Evolutionary conservation across 53 echinoderm and acorn worm species (phyloP), one percentile per base, ranked within the genome.

Genomic region (Luidia sarsii): DNA sequence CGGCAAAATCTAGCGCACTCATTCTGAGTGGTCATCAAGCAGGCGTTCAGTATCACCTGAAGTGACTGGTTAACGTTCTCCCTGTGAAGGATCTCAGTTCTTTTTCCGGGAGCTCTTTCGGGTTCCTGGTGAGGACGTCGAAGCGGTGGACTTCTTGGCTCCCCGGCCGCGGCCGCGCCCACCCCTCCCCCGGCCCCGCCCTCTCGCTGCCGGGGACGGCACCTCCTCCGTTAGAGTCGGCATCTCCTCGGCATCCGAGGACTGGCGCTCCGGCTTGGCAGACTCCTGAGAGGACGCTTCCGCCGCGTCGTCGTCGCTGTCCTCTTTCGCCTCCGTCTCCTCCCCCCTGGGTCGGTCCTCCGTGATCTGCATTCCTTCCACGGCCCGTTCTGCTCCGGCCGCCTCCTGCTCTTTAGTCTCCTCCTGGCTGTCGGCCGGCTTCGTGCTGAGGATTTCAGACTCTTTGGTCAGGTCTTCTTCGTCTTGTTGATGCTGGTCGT

Each of bases 81-180:
- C n/a, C n/a, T n/a, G n/a, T n/a, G n/a, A n/a, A n/a, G n/a, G n/a
- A n/a, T n/a, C 41, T 56, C 35, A 72, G 25, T 53, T 72, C 39
- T 54, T 72, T 32, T 24, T 45, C 45, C 88, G 75, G 57, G 88
- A 61, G 49, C 88, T 88, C 38, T 83, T 82, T 33, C 88, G 65
- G 7, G 77, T 77, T 33, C 88, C 88, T 3, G 60, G 52, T 7
- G 88, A 21, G 7, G 86, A 60, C 13, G 83, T 34, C 4, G 87
- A 49, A 0, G 82, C 48, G 1, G 66, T 57, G 25, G 64, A 33
- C 56, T 75, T 75, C 48, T 83, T 88, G 35, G 82, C 88, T 11
- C 83, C 83, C 83, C 69, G 82, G 7, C 88, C 77, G 8, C 77
- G 77, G 18, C 77, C 77, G 0, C 77, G 60, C 37, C 72, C 72